A percentile compares a stretch with the other conserved stretches of the same genome.
These are phyloP conservation scores for Pteruthius melanotis DNA, from an alignment of 2,113 vertebrate species.

Conservation along the genomic window DNA sequence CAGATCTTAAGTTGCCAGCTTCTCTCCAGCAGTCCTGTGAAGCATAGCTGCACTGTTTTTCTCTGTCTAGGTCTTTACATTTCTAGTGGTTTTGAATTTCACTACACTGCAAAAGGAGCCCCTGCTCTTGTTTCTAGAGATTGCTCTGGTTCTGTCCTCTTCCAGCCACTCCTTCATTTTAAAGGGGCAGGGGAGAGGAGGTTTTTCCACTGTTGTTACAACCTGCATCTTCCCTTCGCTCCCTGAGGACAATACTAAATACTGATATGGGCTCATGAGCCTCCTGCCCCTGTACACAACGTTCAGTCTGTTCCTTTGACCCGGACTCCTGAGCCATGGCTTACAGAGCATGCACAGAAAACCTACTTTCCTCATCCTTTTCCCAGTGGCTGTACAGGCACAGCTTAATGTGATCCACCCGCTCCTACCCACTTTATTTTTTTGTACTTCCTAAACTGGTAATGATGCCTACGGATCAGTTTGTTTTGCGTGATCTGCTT, in stretches of 20 bases:
- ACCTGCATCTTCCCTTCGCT: background rate
- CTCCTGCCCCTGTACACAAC: background rate
- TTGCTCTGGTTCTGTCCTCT: background rate
- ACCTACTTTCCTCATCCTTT: background rate
- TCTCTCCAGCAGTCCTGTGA: background rate
- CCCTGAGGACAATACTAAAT: background rate
- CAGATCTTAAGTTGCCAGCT: background rate
- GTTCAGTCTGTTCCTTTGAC: background rate
- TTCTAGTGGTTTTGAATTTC: constrained; percentile 49
- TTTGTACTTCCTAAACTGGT: background rate
- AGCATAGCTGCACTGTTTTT: background rate
- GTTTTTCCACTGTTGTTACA: background rate
- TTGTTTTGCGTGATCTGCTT: background rate
- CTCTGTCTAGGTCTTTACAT: background rate
- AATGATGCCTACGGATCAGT: background rate
- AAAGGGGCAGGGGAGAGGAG: background rate
- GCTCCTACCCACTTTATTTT: background rate
- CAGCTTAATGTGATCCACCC: background rate
- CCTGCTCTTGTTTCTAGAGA: background rate
- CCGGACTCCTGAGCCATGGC: background rate
- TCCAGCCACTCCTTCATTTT: background rate
- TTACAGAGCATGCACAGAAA: background rate
- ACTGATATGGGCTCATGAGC: fast-evolving
- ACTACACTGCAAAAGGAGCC: background rate
- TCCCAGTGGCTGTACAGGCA: background rate